These are phyloP conservation scores for Cyprinodon diabolis DNA, from an alignment of 2,797 vertebrate species.

Conservation along the genomic window DNA sequence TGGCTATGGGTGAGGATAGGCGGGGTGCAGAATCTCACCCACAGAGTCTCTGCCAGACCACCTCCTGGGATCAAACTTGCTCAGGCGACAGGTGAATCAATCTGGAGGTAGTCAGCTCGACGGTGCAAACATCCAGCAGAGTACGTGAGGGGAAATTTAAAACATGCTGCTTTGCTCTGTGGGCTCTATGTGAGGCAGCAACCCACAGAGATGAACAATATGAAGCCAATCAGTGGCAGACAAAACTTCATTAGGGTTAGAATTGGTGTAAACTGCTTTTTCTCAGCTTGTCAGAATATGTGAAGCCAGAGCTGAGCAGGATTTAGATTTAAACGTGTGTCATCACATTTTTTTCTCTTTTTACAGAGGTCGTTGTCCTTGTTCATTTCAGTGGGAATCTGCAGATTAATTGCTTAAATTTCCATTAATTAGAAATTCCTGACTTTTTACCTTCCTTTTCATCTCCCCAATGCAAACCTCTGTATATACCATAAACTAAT, in stretches of 20 bases:
- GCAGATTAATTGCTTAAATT: background rate
- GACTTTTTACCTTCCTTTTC: background rate
- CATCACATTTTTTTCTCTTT: background rate
- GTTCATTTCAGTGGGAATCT: background rate
- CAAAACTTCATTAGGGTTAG: conserved; percentile 27
- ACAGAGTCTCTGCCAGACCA: conserved; percentile 42
- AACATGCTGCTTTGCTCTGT: conserved; percentile 44
- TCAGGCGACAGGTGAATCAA: conserved; percentile 80
- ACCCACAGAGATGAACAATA: conserved; percentile 53
- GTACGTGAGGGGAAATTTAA: conserved; percentile 73
- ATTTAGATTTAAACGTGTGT: conserved; percentile 8
- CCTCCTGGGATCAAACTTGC: conserved; percentile 70
- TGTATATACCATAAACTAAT: too few relatives aligned
- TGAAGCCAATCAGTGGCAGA: conserved; percentile 38
- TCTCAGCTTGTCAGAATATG: conserved; percentile 15
- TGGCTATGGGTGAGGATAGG: conserved; percentile 8
- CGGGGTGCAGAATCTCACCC: conserved; percentile 23
- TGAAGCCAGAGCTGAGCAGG: background rate
- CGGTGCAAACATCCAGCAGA: conserved; percentile 56
- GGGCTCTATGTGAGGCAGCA: conserved; percentile 45
- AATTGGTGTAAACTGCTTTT: conserved; percentile 26
- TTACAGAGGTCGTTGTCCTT: background rate
- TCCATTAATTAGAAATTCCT: background rate
- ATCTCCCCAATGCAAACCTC: background rate
- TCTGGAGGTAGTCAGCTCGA: conserved; percentile 59